phyloP scores from a whole-genome alignment of 2,113 vertebrate genomes.

The Embiotoca jacksoni region DNA sequence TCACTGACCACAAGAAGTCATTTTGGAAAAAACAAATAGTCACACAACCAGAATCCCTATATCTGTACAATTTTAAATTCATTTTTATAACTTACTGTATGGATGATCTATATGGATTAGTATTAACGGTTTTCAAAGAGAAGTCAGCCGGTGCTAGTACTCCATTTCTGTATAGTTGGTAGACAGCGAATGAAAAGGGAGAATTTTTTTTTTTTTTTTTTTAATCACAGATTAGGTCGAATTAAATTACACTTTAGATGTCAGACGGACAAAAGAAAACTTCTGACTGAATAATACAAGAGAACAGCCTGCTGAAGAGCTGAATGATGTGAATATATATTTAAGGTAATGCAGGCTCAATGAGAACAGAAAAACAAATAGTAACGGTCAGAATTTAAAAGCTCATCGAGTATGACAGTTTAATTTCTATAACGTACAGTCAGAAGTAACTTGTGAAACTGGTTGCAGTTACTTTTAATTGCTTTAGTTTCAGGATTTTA shows the following conservation, averaged over 20 bases:
- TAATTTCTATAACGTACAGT: neutral
- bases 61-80: too few relatives aligned
- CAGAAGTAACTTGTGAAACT: neutral
- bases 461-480: neutral
- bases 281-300: neutral
- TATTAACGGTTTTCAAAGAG: too few relatives aligned
- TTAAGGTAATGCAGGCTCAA: neutral
- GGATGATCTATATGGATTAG: too few relatives aligned
- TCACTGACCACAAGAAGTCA: too few relatives aligned
- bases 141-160: too few relatives aligned
- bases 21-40: too few relatives aligned
- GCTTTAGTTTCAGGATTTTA: neutral
- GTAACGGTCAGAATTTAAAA: neutral
- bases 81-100: too few relatives aligned
- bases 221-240: neutral
- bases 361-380: neutral
- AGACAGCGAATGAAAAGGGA: too few relatives aligned
- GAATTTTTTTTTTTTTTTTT: neutral
- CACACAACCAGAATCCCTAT: too few relatives aligned
- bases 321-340: neutral
- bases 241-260: neutral
- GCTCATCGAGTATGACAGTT: neutral
- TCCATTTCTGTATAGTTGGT: too few relatives aligned
- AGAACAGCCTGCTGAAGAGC: neutral
- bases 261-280: neutral